Percentiles rank a stretch among this genome's conserved stretches.
Evolutionary conservation across 1,140 invertebrate genomes (phyloP).

Genomic region (Calycopis cecrops): DNA sequence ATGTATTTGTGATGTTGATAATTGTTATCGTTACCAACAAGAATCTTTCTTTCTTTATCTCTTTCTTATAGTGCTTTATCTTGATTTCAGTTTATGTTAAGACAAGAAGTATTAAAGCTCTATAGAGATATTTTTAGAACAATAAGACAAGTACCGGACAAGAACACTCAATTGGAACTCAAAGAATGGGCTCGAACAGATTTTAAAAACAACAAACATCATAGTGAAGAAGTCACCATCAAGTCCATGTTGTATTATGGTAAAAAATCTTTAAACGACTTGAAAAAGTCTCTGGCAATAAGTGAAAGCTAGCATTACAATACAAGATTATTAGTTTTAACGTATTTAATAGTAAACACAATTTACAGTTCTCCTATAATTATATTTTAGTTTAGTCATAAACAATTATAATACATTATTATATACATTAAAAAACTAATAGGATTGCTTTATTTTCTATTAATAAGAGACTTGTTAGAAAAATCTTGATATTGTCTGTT

Average conservation of each 20-base stretch:
- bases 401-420: no score
- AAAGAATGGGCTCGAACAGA: constrained; percentile 82
- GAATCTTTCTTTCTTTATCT: background rate
- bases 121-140: constrained; percentile 83
- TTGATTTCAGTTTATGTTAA: constrained; percentile 81
- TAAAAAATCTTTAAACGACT: constrained; percentile 79
- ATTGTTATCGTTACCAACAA: no score
- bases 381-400: no score
- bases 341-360: no score
- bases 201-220: constrained; percentile 81
- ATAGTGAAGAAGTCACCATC: constrained; percentile 81
- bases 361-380: no score
- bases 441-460: no score
- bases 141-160: constrained; percentile 79
- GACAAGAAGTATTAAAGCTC: constrained; percentile 84
- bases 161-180: constrained; percentile 78
- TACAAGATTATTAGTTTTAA: background rate
- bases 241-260: constrained; percentile 83
- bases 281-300: constrained; percentile 79
- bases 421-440: no score
- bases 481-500: no score
- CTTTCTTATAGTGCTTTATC: constrained; percentile 4
- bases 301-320: constrained; percentile 47
- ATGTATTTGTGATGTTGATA: no score
- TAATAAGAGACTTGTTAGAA: no score